Evolutionary conservation across 37 sponge, comb jelly and placozoan species (phyloP).

Genomic region (Haliclona indistincta): DNA sequence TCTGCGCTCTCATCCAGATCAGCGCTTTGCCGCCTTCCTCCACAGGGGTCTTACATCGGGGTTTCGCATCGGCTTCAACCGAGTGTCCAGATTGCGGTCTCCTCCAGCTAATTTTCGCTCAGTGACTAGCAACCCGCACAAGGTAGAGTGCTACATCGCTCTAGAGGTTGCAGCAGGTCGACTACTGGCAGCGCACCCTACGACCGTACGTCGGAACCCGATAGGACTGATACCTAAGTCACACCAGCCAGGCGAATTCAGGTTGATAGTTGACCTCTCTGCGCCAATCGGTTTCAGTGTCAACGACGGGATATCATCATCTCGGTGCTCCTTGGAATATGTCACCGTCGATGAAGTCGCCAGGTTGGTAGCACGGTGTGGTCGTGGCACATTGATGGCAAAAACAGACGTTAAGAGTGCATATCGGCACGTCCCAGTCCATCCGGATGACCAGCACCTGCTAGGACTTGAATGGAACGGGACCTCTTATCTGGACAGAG

Average conservation of each 20-base stretch:
- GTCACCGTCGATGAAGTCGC: conserved; percentile 3
- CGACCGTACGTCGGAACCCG: not conserved
- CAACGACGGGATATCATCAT: conserved; percentile 11
- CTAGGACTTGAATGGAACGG: conserved; percentile 7
- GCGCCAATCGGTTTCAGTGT: conserved; percentile 1
- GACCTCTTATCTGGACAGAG: not conserved
- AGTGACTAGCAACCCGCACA: not conserved
- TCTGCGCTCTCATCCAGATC: not conserved
- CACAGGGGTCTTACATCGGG: not conserved
- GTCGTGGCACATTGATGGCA: not conserved
- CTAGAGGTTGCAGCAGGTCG: no score
- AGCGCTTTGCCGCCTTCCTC: not conserved
- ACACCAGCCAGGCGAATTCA: not conserved
- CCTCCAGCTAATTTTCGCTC: not conserved
- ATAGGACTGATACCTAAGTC: not conserved
- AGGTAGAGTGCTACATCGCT: no score
- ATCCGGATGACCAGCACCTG: not conserved
- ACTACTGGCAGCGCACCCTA: no score
- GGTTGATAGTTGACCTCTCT: conserved; percentile 5
- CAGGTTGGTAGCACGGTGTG: not conserved
- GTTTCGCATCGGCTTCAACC: not conserved
- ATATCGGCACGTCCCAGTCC: conserved; percentile 8
- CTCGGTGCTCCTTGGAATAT: conserved; percentile 5
- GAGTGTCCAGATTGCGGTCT: not conserved
- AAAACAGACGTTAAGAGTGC: conserved; percentile 7